Evolutionary conservation across 2,113 vertebrate genomes (phyloP), one percentile per base, ranked within the genome.

Genomic region (Acinonyx jubatus): DNA sequence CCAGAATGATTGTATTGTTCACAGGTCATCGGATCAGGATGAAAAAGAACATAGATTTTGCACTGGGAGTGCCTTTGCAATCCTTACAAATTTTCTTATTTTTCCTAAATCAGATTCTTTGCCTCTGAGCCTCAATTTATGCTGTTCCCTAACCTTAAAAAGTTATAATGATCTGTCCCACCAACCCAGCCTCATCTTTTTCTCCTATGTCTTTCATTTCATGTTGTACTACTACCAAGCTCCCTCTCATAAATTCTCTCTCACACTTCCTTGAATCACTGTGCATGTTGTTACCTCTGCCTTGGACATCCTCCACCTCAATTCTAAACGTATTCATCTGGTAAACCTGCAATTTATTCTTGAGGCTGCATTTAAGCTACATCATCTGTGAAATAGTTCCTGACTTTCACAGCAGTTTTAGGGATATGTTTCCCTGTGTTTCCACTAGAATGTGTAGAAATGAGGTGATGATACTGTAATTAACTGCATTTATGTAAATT

Each of bases 1-100:
- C 13, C 48, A 83, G 69, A 97, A 66, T 52, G 19, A 76, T 15
- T 95, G 4, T 80, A 48, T 85, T 25, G 92, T 88, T 84, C 88
- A 92, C 52, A 84, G 95, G 69, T 94, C 86, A 90, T 15, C 74
- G 63, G 11, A 96, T 96, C 31, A 55, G 33, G 63, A 84, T 52
- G 2, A 57, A 29, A 95, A 95, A 89, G 50, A 92, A 73, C 23
- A 68, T 0, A 71, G 23, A 19, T 38, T 92, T 89, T 79, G 19
- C 41, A 63, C 4, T 55, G n/a, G 50, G 66, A 74, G 66, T 36
- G 8, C 33, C 94, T 78, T 87, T 52, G 4, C 1, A 45, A 1
- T 82, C 13, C 87, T 95, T 93, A 63, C 27, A 66, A 96, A 73
- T 93, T 5, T 12, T 79, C 31, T 87, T 50, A 92, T 19, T 48